Conservation (phyloP, 2,113 vertebrate species). For the Chrysochloris asiatica region DNA sequence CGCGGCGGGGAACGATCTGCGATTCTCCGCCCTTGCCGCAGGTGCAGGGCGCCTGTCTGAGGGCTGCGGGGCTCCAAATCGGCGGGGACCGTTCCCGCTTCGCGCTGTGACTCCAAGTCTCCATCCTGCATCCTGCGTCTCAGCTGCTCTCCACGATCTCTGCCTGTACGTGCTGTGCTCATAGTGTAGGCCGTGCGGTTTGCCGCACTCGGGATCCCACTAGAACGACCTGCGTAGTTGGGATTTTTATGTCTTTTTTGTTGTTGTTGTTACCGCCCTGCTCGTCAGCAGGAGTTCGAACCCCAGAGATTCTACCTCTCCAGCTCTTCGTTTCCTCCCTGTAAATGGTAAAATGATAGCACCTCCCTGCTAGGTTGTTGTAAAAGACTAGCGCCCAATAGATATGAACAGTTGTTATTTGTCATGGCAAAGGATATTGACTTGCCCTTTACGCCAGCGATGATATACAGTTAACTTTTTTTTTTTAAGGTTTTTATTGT, state of each 20-base stretch:
- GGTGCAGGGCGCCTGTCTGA: not conserved
- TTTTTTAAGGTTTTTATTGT: too few relatives aligned
- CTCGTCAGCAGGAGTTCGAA: not conserved
- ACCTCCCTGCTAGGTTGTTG: not conserved
- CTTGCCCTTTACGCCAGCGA: not conserved
- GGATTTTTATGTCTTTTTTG: not conserved
- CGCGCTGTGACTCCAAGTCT: not conserved
- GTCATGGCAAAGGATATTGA: not conserved
- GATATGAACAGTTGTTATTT: not conserved
- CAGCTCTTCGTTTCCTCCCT: not conserved
- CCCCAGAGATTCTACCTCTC: not conserved
- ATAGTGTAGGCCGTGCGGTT: not conserved
- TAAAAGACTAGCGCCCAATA: not conserved
- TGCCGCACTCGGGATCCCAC: not conserved
- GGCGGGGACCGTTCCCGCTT: not conserved
- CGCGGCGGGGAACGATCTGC: not conserved
- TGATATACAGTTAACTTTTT: slow-evolving; percentile 12
- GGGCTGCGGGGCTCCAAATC: not conserved
- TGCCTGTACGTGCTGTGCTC: not conserved
- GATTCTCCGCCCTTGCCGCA: slow-evolving; percentile 55
- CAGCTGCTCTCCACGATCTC: too few relatives aligned
- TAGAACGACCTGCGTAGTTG: not conserved
- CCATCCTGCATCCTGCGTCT: not conserved
- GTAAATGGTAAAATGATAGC: not conserved
- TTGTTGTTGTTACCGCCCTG: not conserved